A percentile compares a stretch with the other conserved stretches of the same genome.
phyloP scores from a whole-genome alignment of 2,888 invertebrate genomes.

The Heteromurus nitidus region DNA sequence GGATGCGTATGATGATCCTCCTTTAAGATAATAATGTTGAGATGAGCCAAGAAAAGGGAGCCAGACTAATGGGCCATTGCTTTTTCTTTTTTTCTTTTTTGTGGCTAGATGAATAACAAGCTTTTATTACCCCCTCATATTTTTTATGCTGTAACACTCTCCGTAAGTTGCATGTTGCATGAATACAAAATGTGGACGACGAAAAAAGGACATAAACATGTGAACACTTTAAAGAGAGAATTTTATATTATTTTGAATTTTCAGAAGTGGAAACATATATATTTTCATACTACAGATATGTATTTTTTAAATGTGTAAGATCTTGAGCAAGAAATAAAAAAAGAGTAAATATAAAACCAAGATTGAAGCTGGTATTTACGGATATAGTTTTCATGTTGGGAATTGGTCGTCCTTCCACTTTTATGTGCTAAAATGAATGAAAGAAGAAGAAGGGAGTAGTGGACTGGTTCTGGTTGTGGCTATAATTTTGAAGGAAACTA shows the following conservation, averaged over 20 bases:
- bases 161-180: neutral
- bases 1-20: neutral
- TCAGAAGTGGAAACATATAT: too few relatives aligned
- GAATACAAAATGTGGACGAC: neutral
- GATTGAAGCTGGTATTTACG: neutral
- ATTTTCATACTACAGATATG: too few relatives aligned
- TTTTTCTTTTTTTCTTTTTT: conserved; percentile 12
- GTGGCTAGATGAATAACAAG: conserved; percentile 13
- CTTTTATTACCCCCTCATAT: conserved; percentile 1
- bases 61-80: conserved; percentile 11
- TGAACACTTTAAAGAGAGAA: neutral
- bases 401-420: neutral
- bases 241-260: conserved; percentile 9
- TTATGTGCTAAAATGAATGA: conserved; percentile 9
- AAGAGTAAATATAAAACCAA: conserved; percentile 14
- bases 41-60: conserved; percentile 25
- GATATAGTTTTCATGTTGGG: too few relatives aligned
- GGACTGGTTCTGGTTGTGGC: too few relatives aligned
- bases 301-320: conserved; percentile 4
- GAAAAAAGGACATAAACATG: neutral
- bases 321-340: neutral
- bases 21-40: conserved; percentile 17
- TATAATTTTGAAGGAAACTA: too few relatives aligned
- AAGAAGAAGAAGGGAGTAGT: too few relatives aligned
- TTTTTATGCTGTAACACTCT: neutral